Percentiles rank a stretch among this genome's conserved stretches.
phyloP scores from a whole-genome alignment of 2,113 vertebrate species.

The Epinephelus lanceolatus region DNA sequence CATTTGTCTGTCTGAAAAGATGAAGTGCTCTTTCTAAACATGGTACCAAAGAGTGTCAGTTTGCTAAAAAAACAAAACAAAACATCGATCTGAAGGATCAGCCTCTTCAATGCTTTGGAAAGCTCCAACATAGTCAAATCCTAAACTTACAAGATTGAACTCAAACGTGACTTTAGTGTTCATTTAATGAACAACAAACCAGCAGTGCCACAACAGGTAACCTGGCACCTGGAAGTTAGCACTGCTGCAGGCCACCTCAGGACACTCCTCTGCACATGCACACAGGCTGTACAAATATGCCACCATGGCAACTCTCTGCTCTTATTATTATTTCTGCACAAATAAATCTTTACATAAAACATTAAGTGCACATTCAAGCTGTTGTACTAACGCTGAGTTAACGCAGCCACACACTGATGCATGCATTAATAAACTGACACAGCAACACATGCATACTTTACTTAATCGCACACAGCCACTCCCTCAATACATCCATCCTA shows the following conservation, averaged over 20 bases:
- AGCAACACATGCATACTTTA: neutral
- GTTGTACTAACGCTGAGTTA: neutral
- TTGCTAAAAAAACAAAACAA: no score
- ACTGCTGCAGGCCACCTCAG: neutral
- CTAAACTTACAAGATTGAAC: neutral
- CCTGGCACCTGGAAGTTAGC: neutral
- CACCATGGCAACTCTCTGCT: neutral
- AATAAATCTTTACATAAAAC: slow-evolving; percentile 40
- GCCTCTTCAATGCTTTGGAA: neutral
- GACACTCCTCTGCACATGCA: neutral
- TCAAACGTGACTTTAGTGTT: neutral
- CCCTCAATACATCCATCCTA: neutral
- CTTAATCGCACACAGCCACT: neutral
- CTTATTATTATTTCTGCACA: slow-evolving; percentile 50
- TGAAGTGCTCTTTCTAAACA: no score
- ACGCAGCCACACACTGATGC: neutral
- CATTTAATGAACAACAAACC: neutral
- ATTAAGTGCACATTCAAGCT: slow-evolving; percentile 4
- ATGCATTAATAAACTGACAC: neutral
- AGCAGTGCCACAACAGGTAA: neutral
- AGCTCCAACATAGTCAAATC: neutral
- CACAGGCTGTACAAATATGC: neutral
- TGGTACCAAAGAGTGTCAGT: neutral
- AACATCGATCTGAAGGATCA: neutral
- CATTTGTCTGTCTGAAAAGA: no score